Base-by-base conservation (phyloP, 2,888 invertebrate genomes). In the Mycalesis mineus region DNA sequence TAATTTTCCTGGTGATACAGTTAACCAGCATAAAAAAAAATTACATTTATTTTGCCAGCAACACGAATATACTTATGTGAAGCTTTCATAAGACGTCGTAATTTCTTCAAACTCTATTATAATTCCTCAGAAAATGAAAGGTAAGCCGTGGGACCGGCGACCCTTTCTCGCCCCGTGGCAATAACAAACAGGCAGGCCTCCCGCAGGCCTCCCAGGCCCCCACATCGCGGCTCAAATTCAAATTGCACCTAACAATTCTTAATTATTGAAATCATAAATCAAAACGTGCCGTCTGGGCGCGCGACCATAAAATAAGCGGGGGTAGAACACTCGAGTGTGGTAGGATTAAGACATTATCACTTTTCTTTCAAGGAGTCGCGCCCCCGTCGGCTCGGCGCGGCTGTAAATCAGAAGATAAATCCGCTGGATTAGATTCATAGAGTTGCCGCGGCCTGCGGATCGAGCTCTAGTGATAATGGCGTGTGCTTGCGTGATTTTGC, bases 301-400 rank as follows among this genome's bases (percentile, higher is more conserved):
- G 82, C 82, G 86, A 86, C 88, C 86, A 86, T 88, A 86, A 88
- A 88, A 88, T 86, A 82, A 22, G 77, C 74, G 42, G 51, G 77
- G 78, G 83, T 74, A 75, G 77, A 71, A 78, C 77, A 73, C 80
- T 86, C 83, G 77, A 88, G 90, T 90, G 90, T 89, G 91, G 84
- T 87, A 84, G 91, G 91, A 91, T 92, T 91, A 92, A 91, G 91
- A 92, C 91, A 91, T 92, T 92, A 92, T 92, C 91, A 91, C 91
- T 92, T 92, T 92, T 91, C 91, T 91, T 91, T 91, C 77, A 71
- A 82, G 82, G 80, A 83, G 78, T 78, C 78, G 80, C 82, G 86
- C 87, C 88, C 85, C 82, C 79, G 73, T 77, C 73, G 80, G 79
- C 82, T 68, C 75, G 73, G 72, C 74, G 77, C 80, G 83, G 78